Conservation (phyloP, 1,140 invertebrate species). For the Papilio machaon region DNA sequence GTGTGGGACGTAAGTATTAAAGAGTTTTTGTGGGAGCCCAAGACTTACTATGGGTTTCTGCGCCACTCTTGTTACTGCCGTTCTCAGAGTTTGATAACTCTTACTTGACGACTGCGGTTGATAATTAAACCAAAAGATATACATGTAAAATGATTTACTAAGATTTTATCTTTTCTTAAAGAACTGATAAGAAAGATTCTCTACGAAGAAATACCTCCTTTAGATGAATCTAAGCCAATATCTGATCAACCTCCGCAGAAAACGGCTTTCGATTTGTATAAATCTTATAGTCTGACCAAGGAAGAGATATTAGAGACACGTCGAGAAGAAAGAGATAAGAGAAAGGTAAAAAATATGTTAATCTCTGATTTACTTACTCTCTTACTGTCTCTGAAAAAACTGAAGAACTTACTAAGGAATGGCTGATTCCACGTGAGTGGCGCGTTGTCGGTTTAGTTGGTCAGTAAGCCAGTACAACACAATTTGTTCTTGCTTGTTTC, state of each 20-base stretch:
- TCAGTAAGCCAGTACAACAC: too few species aligned
- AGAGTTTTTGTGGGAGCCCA: neutral
- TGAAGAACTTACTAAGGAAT: neutral
- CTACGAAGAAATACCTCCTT: constrained; percentile 60
- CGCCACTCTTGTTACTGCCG: neutral
- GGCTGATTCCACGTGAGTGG: neutral
- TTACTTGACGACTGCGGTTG: neutral
- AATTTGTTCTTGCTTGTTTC: neutral
- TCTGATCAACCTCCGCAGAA: constrained; percentile 43
- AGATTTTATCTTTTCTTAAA: constrained; percentile 39
- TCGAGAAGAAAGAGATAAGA: constrained; percentile 49
- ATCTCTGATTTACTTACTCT: neutral
- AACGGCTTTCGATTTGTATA: constrained; percentile 69
- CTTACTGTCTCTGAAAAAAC: neutral
- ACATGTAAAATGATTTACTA: neutral
- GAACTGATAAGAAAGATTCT: constrained; percentile 67
- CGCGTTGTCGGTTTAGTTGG: too few species aligned
- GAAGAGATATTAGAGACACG: constrained; percentile 59
- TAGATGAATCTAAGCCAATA: constrained; percentile 48
- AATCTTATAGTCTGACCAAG: constrained; percentile 58
- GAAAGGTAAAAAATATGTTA: constrained; percentile 49
- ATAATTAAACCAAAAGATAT: neutral
- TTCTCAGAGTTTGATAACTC: neutral
- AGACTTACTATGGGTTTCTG: neutral
- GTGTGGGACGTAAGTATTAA: neutral